phyloP scores from a whole-genome alignment of 2,888 invertebrate genomes.

The Drosophila anomalata region DNA sequence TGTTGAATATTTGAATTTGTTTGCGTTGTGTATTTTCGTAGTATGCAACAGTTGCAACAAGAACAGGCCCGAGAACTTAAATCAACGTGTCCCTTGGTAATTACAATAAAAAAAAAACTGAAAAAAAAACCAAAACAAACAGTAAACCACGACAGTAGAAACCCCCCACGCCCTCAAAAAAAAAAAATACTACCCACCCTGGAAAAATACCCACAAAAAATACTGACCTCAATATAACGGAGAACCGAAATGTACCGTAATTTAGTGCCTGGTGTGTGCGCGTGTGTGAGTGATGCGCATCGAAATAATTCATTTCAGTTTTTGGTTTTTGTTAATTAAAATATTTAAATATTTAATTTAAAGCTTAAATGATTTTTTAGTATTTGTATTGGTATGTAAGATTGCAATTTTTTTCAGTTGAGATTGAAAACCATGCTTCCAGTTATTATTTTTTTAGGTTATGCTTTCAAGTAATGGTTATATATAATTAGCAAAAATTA shows the following conservation, averaged over 20 bases:
- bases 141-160: constrained; percentile 1
- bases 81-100: constrained; percentile 27
- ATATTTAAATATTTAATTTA: constrained; percentile 33
- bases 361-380: constrained; percentile 5
- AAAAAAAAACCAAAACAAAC: neutral
- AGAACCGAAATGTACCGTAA: constrained; percentile 34
- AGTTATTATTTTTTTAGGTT: neutral
- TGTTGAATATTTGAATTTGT: constrained; percentile 40
- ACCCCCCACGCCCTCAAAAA: neutral
- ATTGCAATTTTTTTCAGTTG: constrained; percentile 22
- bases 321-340: constrained; percentile 18
- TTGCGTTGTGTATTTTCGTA: constrained; percentile 54
- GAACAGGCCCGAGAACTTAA: constrained; percentile 35
- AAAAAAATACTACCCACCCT: neutral
- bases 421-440: constrained; percentile 9
- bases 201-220: neutral
- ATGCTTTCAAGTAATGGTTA: constrained; percentile 6
- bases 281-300: constrained; percentile 49
- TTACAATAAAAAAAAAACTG: constrained; percentile 1
- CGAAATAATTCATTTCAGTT: constrained; percentile 35
- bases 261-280: constrained; percentile 67
- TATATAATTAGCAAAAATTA: constrained; percentile 21
- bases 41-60: constrained; percentile 53
- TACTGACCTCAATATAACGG: constrained; percentile 12
- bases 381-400: constrained; percentile 49